Evolutionary conservation across 2,113 vertebrate genomes (phyloP), one percentile per base, ranked within the genome.

Genomic region (Corydoras maculifer): DNA sequence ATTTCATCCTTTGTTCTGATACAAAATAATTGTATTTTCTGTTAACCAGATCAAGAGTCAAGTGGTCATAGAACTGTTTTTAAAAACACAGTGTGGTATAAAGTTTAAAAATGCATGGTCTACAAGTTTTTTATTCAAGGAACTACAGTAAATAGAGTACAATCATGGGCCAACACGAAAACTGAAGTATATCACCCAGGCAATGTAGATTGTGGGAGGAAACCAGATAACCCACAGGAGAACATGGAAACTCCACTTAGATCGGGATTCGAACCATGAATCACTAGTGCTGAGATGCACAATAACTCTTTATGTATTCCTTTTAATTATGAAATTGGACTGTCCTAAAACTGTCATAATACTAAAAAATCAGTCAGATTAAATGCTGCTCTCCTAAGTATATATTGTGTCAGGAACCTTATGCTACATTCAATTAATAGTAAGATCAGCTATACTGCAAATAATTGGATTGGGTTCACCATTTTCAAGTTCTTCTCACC

Each of bases 381-480:
- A 15, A 63, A 66, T 51, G 13, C 18, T 9, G 54, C 60, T 31
- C 78, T 35, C 75, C 82, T 25, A 25, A 25, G 1, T 25, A 25
- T 25, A 25, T 25, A 25, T 25, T 25, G 76, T 82, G 85, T 82
- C 86, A 80, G 77, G 84, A 85, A 82, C 82, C 83, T 85, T 82
- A 83, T 71, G 65, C 76, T 76, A 79, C 69, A 78, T 80, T 85
- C 86, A 87, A 88, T 84, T 84, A 85, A 88, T 86, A 80, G 80
- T 85, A 84, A 85, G 85, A 84, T 83, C 82, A 77, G 14, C 80
- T 80, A 79, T 81, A 70, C 82, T 84, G 83, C 79, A 80, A 82
- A 83, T 80, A 67, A 84, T 73, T 82, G 32, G 11, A n/a, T 9
- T 43, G 15, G 8, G 4, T 53, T 66, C 25, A 14, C 5, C 55